A percentile compares a stretch with the other conserved stretches of the same genome.
Conservation (phyloP, 92 coral and sea anemone species). For the Parazoanthus swiftii region DNA sequence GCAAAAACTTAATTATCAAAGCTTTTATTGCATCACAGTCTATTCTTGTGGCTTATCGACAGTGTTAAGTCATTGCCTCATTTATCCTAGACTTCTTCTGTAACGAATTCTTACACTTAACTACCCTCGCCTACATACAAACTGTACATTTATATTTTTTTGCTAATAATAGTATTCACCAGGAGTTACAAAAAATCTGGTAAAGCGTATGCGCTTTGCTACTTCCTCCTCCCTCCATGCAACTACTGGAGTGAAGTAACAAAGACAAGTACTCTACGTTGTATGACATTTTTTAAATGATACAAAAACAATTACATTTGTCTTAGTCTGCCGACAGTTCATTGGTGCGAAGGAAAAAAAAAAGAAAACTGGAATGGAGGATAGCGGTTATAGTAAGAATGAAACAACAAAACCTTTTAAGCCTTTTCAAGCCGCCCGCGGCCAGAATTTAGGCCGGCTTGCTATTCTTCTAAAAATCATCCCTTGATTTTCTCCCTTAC, state of each 20-base stretch:
- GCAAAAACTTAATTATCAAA: not conserved
- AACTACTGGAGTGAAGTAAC: not conserved
- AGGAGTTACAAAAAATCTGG: not conserved
- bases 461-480: not conserved
- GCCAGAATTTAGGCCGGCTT: not conserved
- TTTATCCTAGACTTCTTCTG: not conserved
- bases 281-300: not conserved
- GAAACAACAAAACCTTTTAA: not conserved
- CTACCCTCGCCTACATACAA: slow-evolving; percentile 8
- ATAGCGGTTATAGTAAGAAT: no score
- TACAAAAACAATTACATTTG: not conserved
- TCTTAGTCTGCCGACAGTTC: not conserved
- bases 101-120: not conserved
- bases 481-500: not conserved
- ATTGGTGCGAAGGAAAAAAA: no score
- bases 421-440: slow-evolving; percentile 24
- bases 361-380: not conserved
- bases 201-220: not conserved
- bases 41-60: not conserved
- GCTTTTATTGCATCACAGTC: not conserved
- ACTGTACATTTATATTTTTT: slow-evolving; percentile 18
- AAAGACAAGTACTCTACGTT: not conserved
- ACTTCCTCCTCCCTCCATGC: not conserved
- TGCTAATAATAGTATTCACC: not conserved
- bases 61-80: not conserved